Percentiles rank a stretch among this genome's conserved stretches.
These are phyloP conservation scores for Eulacestoma nigropectus DNA, from an alignment of 2,113 vertebrate species.

Conservation along the genomic window DNA sequence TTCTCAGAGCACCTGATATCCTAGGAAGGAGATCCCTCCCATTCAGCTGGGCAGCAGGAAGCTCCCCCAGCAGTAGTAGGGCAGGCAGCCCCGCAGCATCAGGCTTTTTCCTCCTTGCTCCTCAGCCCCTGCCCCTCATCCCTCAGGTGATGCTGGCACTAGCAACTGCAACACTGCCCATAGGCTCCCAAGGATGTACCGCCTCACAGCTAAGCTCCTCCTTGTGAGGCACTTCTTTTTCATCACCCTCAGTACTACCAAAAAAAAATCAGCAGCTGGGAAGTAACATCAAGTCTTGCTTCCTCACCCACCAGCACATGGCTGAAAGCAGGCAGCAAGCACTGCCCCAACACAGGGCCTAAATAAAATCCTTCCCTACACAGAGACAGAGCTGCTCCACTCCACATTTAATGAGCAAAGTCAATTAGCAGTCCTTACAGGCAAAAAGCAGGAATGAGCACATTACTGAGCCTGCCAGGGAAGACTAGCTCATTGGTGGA, in stretches of 20 bases:
- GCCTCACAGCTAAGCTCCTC: not conserved
- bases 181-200: rapidly evolving
- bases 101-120: not conserved
- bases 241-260: too few species aligned
- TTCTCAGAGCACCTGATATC: not conserved
- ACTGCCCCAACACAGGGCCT: not conserved
- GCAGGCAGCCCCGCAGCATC: not conserved
- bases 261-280: not conserved
- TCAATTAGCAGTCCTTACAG: not conserved
- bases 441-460: not conserved
- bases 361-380: not conserved
- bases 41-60: not conserved
- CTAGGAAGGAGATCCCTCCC: not conserved
- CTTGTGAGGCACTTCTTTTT: not conserved
- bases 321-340: not conserved
- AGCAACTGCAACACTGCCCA: not conserved
- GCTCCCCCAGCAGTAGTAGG: not conserved
- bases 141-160: not conserved
- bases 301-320: not conserved
- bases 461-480: not conserved
- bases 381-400: not conserved
- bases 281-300: not conserved
- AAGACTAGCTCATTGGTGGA: not conserved
- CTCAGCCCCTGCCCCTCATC: not conserved
- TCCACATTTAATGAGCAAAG: not conserved